Evolutionary conservation across 2,113 vertebrate species (phyloP).

Genomic region (Panthera leo): DNA sequence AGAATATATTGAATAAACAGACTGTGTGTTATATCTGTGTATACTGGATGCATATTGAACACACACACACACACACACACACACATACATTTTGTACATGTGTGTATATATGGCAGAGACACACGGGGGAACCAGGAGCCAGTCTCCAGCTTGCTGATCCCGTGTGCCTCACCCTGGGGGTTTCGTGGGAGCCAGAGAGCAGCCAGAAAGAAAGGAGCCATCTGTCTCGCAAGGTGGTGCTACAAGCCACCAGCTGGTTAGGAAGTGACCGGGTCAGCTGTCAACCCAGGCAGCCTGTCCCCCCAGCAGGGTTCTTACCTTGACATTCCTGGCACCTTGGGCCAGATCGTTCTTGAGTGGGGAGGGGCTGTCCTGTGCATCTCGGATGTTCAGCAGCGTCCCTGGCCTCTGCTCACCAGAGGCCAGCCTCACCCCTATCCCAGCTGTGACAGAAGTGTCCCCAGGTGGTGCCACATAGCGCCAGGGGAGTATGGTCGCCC

Average conservation of each 20-base stretch:
- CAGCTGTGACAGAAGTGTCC: background rate
- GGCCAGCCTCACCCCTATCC: background rate
- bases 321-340: accelerated
- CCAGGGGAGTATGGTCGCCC: background rate
- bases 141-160: background rate
- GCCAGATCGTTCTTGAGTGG: accelerated
- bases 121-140: accelerated
- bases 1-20: background rate
- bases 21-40: background rate
- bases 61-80: background rate
- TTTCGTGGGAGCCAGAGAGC: background rate
- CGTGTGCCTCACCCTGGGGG: background rate
- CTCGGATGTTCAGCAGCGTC: background rate
- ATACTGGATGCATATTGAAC: too few relatives aligned
- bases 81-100: background rate
- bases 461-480: background rate
- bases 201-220: background rate
- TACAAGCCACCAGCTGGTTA: background rate
- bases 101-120: background rate
- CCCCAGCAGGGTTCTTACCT: background rate
- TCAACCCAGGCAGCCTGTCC: background rate
- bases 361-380: accelerated
- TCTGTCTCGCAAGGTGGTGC: background rate
- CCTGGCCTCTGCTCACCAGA: background rate
- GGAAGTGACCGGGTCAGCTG: background rate